These are phyloP conservation scores for Leptatherina wallacei DNA, from an alignment of 2,797 vertebrate genomes.

Conservation along the genomic window DNA sequence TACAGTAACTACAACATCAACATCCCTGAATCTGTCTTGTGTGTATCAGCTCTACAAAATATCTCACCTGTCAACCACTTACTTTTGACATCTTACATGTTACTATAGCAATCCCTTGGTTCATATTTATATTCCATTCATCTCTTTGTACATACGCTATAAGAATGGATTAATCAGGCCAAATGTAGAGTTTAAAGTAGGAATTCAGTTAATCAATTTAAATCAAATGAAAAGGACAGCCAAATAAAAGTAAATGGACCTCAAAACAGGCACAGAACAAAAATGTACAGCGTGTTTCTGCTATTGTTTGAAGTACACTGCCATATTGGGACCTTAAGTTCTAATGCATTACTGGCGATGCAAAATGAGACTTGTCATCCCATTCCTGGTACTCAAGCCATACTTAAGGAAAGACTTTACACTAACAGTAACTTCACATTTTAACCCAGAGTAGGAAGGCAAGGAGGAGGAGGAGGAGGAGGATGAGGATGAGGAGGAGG, in stretches of 20 bases:
- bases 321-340: neutral
- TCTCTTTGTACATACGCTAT: neutral
- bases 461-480: slow-evolving; percentile 10
- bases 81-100: neutral
- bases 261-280: neutral
- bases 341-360: too few relatives aligned
- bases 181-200: neutral
- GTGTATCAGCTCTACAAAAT: neutral
- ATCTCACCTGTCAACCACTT: neutral
- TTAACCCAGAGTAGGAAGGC: slow-evolving; percentile 27
- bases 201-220: neutral
- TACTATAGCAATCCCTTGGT: neutral
- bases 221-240: neutral
- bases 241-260: neutral
- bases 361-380: too few relatives aligned
- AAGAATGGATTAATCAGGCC: neutral
- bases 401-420: slow-evolving; percentile 20
- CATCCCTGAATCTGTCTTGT: neutral
- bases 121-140: neutral
- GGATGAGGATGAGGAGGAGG: slow-evolving; percentile 26
- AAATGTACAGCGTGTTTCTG: neutral
- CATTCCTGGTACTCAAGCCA: too few relatives aligned
- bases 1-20: neutral
- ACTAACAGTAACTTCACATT: slow-evolving; percentile 3
- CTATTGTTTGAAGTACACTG: slow-evolving; percentile 10